A percentile compares a stretch with the other conserved stretches of the same genome.
Evolutionary conservation across 2,797 vertebrate genomes (phyloP).

Genomic region (Typhlichthys subterraneus): DNA sequence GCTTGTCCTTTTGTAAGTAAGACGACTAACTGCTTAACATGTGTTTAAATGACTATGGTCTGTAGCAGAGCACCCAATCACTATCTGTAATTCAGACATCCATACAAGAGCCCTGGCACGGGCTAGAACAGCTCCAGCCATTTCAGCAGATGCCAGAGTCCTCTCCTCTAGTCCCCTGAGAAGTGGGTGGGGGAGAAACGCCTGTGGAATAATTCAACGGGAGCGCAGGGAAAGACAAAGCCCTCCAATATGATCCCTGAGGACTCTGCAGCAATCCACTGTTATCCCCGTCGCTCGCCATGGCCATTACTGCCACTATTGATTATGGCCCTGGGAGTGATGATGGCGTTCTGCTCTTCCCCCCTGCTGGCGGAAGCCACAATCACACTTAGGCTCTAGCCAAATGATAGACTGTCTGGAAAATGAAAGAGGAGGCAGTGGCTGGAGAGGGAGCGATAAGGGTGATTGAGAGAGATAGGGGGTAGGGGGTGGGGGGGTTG

Average conservation of each 20-base stretch:
- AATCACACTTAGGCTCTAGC: slow-evolving; percentile 74
- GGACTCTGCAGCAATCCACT: slow-evolving; percentile 62
- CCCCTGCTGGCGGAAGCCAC: slow-evolving; percentile 70
- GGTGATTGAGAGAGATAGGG: slow-evolving; percentile 66
- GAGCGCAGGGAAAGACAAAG: slow-evolving; percentile 56
- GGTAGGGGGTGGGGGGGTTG: slow-evolving; percentile 63
- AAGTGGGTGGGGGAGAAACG: slow-evolving; percentile 1
- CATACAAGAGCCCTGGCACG: slow-evolving; percentile 14
- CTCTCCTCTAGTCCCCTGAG: slow-evolving; percentile 31
- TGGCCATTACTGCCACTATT: slow-evolving; percentile 80
- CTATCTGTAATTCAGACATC: no score
- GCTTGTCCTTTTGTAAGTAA: no score
- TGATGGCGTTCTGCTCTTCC: slow-evolving; percentile 80
- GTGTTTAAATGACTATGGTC: no score
- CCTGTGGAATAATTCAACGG: no score
- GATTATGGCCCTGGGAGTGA: slow-evolving; percentile 84
- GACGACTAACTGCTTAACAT: no score
- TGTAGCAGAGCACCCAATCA: no score
- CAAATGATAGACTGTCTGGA: slow-evolving; percentile 81
- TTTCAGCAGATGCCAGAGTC: slow-evolving; percentile 31
- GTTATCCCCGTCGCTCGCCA: slow-evolving; percentile 47
- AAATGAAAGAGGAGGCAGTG: slow-evolving; percentile 75
- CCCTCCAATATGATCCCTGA: slow-evolving; percentile 63
- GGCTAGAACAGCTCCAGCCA: slow-evolving; percentile 26
- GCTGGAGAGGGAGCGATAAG: slow-evolving; percentile 70